Base-by-base conservation (phyloP, 1,140 invertebrate genomes). In the Pachyrhynchus sulphureomaculatus region DNA sequence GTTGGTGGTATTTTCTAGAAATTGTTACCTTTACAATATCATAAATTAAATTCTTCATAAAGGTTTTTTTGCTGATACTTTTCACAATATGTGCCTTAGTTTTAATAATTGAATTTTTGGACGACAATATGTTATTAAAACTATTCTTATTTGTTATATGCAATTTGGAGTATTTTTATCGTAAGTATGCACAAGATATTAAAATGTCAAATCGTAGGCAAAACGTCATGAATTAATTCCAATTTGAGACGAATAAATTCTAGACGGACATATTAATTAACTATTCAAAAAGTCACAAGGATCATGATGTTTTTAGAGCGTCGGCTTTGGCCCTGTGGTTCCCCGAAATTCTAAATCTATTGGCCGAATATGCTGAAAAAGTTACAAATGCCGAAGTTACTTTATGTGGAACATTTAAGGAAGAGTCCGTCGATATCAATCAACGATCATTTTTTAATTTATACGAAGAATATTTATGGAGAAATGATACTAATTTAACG, bases 311-410 rank as follows among this genome's bases (percentile, higher is more conserved):
- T 75, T 76, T 13, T 66, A 83, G 81, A n/a, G 77, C 80, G 0
- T 81, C 80, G 45, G 79, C 80, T 13, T 62, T 83, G 1, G 77
- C 79, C 54, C 74, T 83, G 57, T 82, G 81, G 81, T 80, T 80
- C 48, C 81, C 82, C 1, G 80, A 82, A 62, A 80, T 83, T 20
- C 64, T 83, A 18, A 82, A 82, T 68, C 76, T 71, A 26, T 76
- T 83, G 51, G 49, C 64, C 13, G 48, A 53, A 37, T 69, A 58
- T 48, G 62, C 55, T 13, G 23, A 65, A 48, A 36, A 58, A 21
- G 45, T 66, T 32, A 48, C 65, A 0, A 42, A 55, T 37, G 42
- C 47, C 12, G 52, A 64, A 12, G 62, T 73, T 20, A 62, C 65
- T 4, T 48, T 74, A 9, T 75, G 73, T 57, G 59, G 63, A 20